These are phyloP conservation scores for Lepidocyrtinus sp. DNA, from an alignment of 2,888 invertebrate species.

Conservation along the genomic window DNA sequence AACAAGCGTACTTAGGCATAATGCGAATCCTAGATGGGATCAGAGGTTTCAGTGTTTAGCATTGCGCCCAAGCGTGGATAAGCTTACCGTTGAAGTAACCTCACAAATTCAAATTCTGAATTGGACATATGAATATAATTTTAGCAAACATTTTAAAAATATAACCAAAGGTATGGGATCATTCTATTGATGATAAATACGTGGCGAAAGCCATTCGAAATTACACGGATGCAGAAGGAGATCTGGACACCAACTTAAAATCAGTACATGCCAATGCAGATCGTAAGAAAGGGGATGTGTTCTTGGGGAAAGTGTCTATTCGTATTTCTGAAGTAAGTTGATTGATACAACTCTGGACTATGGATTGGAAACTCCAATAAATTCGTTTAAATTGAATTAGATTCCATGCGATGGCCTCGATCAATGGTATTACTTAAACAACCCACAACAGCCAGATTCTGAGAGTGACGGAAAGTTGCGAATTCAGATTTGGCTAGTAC, in stretches of 20 bases:
- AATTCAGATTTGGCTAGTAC: conserved; percentile 65
- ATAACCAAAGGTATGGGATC: conserved; percentile 65
- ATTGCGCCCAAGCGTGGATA: conserved; percentile 63
- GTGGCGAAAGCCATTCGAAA: conserved; percentile 40
- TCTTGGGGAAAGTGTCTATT: conserved; percentile 64
- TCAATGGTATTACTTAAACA: conserved; percentile 40
- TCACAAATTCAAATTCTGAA: no score
- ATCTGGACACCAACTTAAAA: conserved; percentile 21
- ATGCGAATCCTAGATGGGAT: conserved; percentile 64
- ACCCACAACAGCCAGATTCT: conserved; percentile 49
- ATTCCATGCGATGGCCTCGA: conserved; percentile 62
- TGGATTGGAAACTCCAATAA: no score
- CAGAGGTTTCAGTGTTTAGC: conserved; percentile 66
- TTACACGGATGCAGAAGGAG: neutral
- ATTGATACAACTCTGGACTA: no score
- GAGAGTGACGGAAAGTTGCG: conserved; percentile 54
- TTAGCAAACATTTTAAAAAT: no score
- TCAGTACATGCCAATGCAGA: conserved; percentile 15
- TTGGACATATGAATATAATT: conserved; percentile 26
- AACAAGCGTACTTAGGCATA: conserved; percentile 55
- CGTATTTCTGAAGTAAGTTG: conserved; percentile 43
- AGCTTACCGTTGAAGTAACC: conserved; percentile 64
- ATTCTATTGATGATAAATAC: conserved; percentile 40
- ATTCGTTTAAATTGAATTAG: conserved; percentile 27
- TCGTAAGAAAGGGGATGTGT: conserved; percentile 57